Evolutionary conservation across 30 jellyfish, hydroid and myxozoan species (phyloP).

Genomic region (Hydra vulgaris): DNA sequence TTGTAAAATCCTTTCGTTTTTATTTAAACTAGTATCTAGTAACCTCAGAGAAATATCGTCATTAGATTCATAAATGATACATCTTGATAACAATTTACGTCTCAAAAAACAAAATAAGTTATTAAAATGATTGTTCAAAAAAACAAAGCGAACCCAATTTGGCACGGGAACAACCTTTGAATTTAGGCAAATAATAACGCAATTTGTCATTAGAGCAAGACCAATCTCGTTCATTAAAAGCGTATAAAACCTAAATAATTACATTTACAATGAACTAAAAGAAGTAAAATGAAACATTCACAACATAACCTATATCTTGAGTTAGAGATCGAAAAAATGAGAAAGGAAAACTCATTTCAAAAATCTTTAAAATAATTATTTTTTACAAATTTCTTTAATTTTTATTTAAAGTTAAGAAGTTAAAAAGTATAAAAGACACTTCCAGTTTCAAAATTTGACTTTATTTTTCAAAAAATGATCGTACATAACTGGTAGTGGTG

Average conservation of each 20-base stretch:
- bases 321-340: too few relatives aligned
- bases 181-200: constrained; percentile 59
- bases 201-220: constrained; percentile 51
- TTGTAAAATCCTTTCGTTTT: background rate
- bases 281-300: too few relatives aligned
- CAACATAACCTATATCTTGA: too few relatives aligned
- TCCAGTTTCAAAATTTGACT: too few relatives aligned
- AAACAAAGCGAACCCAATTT: constrained; percentile 16
- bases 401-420: too few relatives aligned
- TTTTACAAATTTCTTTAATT: too few relatives aligned
- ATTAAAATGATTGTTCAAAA: constrained; percentile 29
- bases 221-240: constrained; percentile 63
- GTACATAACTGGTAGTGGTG: too few relatives aligned
- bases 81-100: background rate
- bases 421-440: too few relatives aligned
- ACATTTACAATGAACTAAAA: too few relatives aligned
- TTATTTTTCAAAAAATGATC: too few relatives aligned
- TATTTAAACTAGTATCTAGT: background rate
- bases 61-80: background rate
- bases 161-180: constrained; percentile 52
- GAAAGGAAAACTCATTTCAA: too few relatives aligned
- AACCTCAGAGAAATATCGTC: background rate
- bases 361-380: too few relatives aligned
- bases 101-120: constrained; percentile 11
- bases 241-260: constrained; percentile 27